Evolutionary conservation across 53 echinoderm and acorn worm genomes (phyloP).

Genomic region (Mesocentrotus franciscanus): DNA sequence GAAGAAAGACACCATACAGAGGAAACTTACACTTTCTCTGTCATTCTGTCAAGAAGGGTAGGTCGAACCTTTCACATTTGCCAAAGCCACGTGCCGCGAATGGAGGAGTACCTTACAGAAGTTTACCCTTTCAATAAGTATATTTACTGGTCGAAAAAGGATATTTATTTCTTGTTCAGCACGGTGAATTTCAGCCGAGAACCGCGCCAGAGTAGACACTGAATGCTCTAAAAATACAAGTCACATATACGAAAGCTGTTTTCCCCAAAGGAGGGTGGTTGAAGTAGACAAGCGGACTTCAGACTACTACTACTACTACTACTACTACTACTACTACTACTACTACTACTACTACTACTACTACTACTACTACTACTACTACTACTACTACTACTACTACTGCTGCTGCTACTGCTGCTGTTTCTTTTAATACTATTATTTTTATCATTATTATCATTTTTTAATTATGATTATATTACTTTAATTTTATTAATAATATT

Average conservation of each 20-base stretch:
- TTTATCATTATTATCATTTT: neutral
- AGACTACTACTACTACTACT: too few relatives aligned
- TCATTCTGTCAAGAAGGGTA: neutral
- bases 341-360: neutral
- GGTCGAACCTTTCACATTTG: neutral
- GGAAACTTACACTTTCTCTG: neutral
- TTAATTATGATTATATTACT: neutral
- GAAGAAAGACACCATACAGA: neutral
- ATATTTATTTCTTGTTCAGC: neutral
- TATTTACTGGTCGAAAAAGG: neutral
- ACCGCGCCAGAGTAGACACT: neutral
- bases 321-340: too few relatives aligned
- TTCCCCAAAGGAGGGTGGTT: too few relatives aligned
- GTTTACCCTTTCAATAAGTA: neutral
- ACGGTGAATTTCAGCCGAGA: neutral
- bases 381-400: slow-evolving; percentile 9
- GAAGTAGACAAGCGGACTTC: too few relatives aligned
- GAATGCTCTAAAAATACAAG: neutral
- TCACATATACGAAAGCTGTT: too few relatives aligned
- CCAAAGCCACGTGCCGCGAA: neutral
- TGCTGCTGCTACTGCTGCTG: neutral
- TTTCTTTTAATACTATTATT: neutral
- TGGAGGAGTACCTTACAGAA: neutral
- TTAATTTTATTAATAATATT: neutral
- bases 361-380: neutral